Evolutionary conservation across 2,797 vertebrate genomes (phyloP).

Genomic region (Pseudochirops cupreus): DNA sequence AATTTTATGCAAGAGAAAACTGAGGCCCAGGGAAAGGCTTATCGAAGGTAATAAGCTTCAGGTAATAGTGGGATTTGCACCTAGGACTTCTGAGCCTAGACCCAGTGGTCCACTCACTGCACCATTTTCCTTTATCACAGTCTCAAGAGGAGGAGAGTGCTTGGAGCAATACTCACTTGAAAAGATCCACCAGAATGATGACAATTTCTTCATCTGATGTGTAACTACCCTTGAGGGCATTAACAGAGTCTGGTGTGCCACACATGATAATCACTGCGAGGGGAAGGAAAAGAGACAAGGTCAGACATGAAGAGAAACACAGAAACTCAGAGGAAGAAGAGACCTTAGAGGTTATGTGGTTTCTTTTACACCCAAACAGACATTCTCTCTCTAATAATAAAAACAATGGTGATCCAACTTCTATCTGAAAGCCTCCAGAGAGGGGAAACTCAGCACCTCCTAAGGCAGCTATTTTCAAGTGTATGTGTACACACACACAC

Average conservation of each 20-base stretch:
- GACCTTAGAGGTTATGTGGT: background rate
- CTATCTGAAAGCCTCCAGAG: background rate
- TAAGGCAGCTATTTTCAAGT: background rate
- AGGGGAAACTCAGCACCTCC: too few species aligned
- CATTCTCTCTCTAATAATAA: background rate
- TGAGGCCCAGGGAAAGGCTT: background rate
- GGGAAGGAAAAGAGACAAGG: constrained; percentile 62
- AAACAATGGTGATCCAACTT: background rate
- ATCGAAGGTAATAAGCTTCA: background rate
- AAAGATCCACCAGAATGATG: constrained; percentile 95
- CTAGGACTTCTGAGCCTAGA: background rate
- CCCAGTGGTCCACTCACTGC: background rate
- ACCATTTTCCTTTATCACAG: constrained; percentile 32
- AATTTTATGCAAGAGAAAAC: background rate
- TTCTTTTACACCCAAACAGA: background rate
- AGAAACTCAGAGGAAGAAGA: background rate
- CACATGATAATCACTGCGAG: constrained; percentile 93
- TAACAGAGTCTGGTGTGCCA: constrained; percentile 85
- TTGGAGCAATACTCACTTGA: constrained; percentile 89
- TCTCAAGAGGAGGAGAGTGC: constrained; percentile 14
- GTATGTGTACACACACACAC: background rate
- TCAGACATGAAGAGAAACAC: background rate
- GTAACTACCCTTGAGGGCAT: constrained; percentile 72
- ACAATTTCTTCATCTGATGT: constrained; percentile 85
- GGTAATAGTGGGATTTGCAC: background rate